These are phyloP conservation scores for Epinephelus malabaricus DNA, from an alignment of 2,797 vertebrate genomes.

Conservation along the genomic window DNA sequence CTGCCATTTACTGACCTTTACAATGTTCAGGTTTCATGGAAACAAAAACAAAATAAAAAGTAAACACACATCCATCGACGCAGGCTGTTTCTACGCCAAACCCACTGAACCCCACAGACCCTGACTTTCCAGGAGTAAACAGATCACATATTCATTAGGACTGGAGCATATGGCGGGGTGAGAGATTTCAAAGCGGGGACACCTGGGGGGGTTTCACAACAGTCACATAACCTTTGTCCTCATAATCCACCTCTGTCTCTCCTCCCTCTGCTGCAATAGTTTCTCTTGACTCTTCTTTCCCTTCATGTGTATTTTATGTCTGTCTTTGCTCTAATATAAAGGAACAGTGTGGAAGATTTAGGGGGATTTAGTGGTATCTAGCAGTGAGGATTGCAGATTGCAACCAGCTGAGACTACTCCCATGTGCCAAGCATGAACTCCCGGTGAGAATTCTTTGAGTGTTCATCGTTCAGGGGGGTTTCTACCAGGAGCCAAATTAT, in stretches of 20 bases:
- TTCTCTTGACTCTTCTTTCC: slow-evolving; percentile 54
- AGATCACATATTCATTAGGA: slow-evolving; percentile 52
- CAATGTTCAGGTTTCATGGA: slow-evolving; percentile 31
- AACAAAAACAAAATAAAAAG: slow-evolving; percentile 33
- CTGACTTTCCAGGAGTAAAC: slow-evolving; percentile 34
- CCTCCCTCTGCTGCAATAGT: slow-evolving; percentile 45
- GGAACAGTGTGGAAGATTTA: no score
- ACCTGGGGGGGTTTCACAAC: slow-evolving; percentile 60
- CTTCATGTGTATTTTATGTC: slow-evolving; percentile 56
- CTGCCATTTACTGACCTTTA: slow-evolving; percentile 41
- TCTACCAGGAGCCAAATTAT: no score
- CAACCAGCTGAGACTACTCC: no score
- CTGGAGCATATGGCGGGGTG: slow-evolving; percentile 56
- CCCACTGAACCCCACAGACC: slow-evolving; percentile 20
- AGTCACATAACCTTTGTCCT: slow-evolving; percentile 60
- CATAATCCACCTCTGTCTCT: slow-evolving; percentile 52
- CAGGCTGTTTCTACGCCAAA: background rate
- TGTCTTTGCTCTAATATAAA: slow-evolving; percentile 48
- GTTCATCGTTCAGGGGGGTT: no score
- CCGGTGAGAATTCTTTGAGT: no score
- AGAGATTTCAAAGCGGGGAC: slow-evolving; percentile 59
- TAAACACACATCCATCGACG: background rate
- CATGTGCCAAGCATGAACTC: no score
- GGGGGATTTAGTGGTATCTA: no score
- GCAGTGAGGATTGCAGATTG: no score